Conservation (phyloP, 2,888 invertebrate genomes). For the Hermaeophaga mercurialis region DNA sequence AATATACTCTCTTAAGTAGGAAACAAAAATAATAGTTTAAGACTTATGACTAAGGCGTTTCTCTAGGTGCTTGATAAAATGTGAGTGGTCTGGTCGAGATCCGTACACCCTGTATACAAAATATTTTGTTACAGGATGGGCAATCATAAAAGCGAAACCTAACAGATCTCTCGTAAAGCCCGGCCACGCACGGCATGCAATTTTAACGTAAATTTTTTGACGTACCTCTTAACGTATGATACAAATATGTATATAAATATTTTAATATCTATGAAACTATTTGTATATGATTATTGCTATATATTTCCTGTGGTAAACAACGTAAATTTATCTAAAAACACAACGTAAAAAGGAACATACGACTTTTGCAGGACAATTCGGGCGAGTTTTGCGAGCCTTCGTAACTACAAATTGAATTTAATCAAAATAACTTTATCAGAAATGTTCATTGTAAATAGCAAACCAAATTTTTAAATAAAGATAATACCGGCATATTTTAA, state of each 20-base stretch:
- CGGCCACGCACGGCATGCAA: constrained; percentile 30
- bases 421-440: too few species aligned
- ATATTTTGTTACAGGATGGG: too few species aligned
- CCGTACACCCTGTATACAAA: not conserved
- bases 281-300: constrained; percentile 57
- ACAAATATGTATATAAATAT: constrained; percentile 45
- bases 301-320: constrained; percentile 54
- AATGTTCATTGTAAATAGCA: too few species aligned
- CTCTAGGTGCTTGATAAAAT: constrained; percentile 52
- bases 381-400: not conserved
- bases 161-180: constrained; percentile 10
- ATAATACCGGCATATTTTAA: too few species aligned
- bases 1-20: constrained; percentile 67
- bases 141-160: too few species aligned
- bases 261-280: constrained; percentile 47
- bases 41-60: constrained; percentile 61
- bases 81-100: constrained; percentile 17
- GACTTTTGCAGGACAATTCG: constrained; percentile 45
- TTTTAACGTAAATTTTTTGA: constrained; percentile 35
- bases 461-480: too few species aligned
- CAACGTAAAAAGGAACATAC: constrained; percentile 52
- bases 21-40: constrained; percentile 66
- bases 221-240: constrained; percentile 35
- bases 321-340: constrained; percentile 40
- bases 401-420: too few species aligned